Evolutionary conservation across 2,797 vertebrate species (phyloP), one percentile per base, ranked within the genome.

Genomic region (Hypotaenidia philippensis): DNA sequence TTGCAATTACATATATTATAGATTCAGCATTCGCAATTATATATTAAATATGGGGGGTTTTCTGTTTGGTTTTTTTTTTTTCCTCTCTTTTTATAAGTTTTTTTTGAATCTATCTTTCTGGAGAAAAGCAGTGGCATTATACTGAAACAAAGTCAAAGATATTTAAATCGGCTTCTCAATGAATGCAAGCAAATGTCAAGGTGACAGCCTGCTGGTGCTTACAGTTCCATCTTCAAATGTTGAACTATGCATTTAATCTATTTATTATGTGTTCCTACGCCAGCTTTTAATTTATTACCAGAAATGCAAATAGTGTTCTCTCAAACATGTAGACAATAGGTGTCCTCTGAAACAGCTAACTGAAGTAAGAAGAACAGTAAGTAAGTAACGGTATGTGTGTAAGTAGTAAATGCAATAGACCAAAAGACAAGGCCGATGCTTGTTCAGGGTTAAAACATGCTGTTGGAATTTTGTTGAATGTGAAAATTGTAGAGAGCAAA

Each of bases 181-280:
- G 59, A 93, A 75, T 69, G 55, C 17, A 75, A 78, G 82, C 32
- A 89, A 85, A 94, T 89, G 72, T 86, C 84, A 92, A 81, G 66
- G 82, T 83, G 87, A 72, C 72, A 85, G 69, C 57, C 83, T 94
- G 79, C 55, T 94, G 57, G 20, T 83, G 53, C 85, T 87, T 76
- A 82, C 52, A 82, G 49, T 75, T 86, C 81, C 55, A 52, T 92
- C 49, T 89, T 87, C 50, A 83, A 83, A 72, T 85, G 84, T 45
- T 87, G 69, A 95, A 75, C 78, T 85, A 17, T 68, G 31, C 55
- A 47, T 89, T 85, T 90, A 52, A 79, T 80, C 49, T 71, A 52
- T 80, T 90, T 89, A 70, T 84, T 70, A 65, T 76, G 32, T 77
- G n/a, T 12, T 77, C 44, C 47, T 49, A 17, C 31, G 53, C 53